Evolutionary conservation across 1,140 invertebrate genomes (phyloP), one percentile per base, ranked within the genome.

Genomic region (Ceratosolen fusciceps): DNA sequence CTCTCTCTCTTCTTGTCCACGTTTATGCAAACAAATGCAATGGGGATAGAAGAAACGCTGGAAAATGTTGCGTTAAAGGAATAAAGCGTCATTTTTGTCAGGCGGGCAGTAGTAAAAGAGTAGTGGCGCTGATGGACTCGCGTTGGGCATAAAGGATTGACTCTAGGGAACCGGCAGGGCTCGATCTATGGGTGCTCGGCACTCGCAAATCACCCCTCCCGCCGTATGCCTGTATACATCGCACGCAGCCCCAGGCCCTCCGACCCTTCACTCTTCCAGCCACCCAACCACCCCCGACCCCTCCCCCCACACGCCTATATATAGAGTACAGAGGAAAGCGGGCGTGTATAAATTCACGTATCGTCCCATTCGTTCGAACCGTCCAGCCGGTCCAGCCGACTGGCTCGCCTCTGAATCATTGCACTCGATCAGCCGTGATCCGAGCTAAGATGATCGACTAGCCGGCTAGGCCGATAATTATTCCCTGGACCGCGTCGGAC

Each of bases 141-240:
- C 84, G 82, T 73, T 84, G 77, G 80, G 74, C 68, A 81, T 84
- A 87, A 86, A 86, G 84, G 85, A 85, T 83, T 83, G 85, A 73
- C 86, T 83, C 86, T 83, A 81, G 86, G 85, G 86, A 87, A 80
- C 75, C 82, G 81, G 83, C 79, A 68, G 52, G 71, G 71, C 19
- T 16, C 85, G 84, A 87, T 87, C 84, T 87, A 87, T 86, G 84
- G 82, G 84, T 83, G 76, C 83, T 85, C 82, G 80, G 83, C 72
- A 82, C 84, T 85, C 86, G 83, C 86, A 87, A 87, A 87, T 87
- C 86, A 87, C 83, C 76, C 34, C 29, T 54, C 2, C 24, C 34
- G 31, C 26, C 39, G 60, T 39, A 26, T 43, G n/a, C 21, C 29
- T 34, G 19, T 37, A 29, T 37, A 8, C 24, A 3, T 37, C n/a